Evolutionary conservation across 2,888 invertebrate genomes (phyloP).

Genomic region (Melangyna quadrimaculata): DNA sequence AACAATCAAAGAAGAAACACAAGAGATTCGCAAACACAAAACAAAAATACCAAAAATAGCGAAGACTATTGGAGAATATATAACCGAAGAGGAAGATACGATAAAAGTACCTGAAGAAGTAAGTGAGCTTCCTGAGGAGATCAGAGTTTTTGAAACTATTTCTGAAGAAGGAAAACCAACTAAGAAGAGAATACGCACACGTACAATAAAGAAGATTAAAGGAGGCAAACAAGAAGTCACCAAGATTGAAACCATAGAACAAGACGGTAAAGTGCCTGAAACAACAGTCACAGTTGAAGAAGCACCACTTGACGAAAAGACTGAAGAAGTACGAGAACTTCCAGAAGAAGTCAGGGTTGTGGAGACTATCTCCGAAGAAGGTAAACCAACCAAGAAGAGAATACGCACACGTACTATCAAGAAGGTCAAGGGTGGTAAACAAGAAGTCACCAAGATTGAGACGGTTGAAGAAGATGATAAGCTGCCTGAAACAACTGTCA

Average conservation of each 20-base stretch:
- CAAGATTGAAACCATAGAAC: conserved; percentile 72
- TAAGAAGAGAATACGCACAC: conserved; percentile 75
- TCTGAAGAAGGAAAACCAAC: conserved; percentile 78
- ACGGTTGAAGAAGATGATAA: not conserved
- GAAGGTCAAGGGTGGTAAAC: not conserved
- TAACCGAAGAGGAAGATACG: conserved; percentile 12
- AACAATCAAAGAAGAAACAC: conserved; percentile 19
- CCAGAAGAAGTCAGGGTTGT: not conserved
- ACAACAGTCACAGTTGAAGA: conserved; percentile 77
- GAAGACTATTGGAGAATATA: not conserved
- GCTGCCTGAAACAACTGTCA: not conserved
- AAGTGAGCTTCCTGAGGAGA: conserved; percentile 73
- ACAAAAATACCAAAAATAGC: not conserved
- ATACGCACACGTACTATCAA: not conserved
- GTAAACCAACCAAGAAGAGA: not conserved
- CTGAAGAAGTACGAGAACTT: not conserved
- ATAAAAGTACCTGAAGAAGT: not conserved
- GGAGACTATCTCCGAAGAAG: not conserved
- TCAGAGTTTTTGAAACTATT: conserved; percentile 73
- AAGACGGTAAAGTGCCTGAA: conserved; percentile 76
- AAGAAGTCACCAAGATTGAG: not conserved
- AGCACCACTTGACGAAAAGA: conserved; percentile 74
- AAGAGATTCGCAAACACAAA: not conserved
- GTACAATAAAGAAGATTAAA: conserved; percentile 79
- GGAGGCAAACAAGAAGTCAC: conserved; percentile 75